phyloP scores from a whole-genome alignment of 2,113 vertebrate species.

The Morone saxatilis region DNA sequence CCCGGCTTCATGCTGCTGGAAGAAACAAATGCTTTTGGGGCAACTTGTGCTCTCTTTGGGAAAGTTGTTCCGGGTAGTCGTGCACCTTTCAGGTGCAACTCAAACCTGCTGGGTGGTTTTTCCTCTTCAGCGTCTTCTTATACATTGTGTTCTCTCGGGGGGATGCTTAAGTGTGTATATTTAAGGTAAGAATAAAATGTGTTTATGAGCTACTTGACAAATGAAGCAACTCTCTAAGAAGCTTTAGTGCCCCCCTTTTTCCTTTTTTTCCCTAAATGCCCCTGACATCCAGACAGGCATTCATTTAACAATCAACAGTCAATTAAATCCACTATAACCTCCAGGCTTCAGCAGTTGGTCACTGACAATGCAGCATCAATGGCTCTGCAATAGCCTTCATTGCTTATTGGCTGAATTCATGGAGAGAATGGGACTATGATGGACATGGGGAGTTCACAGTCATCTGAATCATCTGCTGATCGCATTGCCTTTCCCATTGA shows the following conservation, averaged over 20 bases:
- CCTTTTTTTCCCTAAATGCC: background rate
- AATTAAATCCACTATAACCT: conserved; percentile 47
- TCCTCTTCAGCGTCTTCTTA: background rate
- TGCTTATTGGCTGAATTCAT: conserved; percentile 46
- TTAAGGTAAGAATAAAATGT: conserved; percentile 41
- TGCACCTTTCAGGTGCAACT: conserved; percentile 49
- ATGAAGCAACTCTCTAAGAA: conserved; percentile 10
- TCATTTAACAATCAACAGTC: conserved; percentile 57
- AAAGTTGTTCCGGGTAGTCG: conserved; percentile 62
- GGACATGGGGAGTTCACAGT: conserved; percentile 43
- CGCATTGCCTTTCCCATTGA: conserved; percentile 18
- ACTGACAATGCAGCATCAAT: conserved; percentile 53
- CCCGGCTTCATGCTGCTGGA: conserved; percentile 49
- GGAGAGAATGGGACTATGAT: conserved; percentile 53
- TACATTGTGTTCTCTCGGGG: background rate
- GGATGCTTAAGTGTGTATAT: background rate
- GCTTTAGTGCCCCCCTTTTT: background rate
- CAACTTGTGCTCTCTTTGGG: conserved; percentile 63
- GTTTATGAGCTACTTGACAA: background rate
- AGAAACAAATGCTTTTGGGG: conserved; percentile 44
- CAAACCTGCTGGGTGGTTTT: conserved; percentile 8
- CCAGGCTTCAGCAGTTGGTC: conserved; percentile 39
- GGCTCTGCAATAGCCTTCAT: conserved; percentile 40
- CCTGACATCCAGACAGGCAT: conserved; percentile 22
- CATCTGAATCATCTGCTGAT: conserved; percentile 37